phyloP scores from a whole-genome alignment of 2,797 vertebrate species.

The Remorina albescens region DNA sequence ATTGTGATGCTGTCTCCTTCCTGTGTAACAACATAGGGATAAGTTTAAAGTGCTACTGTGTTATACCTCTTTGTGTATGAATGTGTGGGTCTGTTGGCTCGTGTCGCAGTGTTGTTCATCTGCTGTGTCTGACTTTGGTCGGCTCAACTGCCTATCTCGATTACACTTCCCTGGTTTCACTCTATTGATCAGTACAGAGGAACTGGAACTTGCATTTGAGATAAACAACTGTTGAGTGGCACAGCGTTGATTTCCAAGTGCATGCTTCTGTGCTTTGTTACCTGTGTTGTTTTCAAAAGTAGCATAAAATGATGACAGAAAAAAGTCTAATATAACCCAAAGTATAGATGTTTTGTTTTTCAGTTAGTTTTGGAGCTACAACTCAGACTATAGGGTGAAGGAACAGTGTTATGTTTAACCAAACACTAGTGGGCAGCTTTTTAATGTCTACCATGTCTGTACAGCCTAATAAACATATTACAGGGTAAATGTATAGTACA shows the following conservation, averaged over 20 bases:
- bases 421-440: background rate
- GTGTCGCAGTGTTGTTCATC: conserved; percentile 49
- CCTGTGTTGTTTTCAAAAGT: background rate
- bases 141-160: conserved; percentile 56
- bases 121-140: conserved; percentile 46
- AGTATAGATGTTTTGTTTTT: background rate
- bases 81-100: conserved; percentile 44
- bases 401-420: background rate
- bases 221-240: conserved; percentile 52
- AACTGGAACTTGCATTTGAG: conserved; percentile 50
- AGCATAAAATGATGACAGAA: background rate
- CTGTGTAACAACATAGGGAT: background rate
- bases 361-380: background rate
- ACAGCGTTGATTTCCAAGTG: background rate
- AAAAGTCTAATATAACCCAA: background rate
- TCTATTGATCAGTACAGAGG: conserved; percentile 53
- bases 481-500: background rate
- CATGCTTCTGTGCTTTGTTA: conserved; percentile 1
- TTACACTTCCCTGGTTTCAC: conserved; percentile 43
- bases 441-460: background rate
- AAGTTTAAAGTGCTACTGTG: conserved; percentile 14
- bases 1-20: background rate
- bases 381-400: too few species aligned
- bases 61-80: conserved; percentile 14
- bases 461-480: background rate